A percentile compares a stretch with the other conserved stretches of the same genome.
These are phyloP conservation scores for Chrysemys picta DNA, from an alignment of 2,113 vertebrate species.

Conservation along the genomic window DNA sequence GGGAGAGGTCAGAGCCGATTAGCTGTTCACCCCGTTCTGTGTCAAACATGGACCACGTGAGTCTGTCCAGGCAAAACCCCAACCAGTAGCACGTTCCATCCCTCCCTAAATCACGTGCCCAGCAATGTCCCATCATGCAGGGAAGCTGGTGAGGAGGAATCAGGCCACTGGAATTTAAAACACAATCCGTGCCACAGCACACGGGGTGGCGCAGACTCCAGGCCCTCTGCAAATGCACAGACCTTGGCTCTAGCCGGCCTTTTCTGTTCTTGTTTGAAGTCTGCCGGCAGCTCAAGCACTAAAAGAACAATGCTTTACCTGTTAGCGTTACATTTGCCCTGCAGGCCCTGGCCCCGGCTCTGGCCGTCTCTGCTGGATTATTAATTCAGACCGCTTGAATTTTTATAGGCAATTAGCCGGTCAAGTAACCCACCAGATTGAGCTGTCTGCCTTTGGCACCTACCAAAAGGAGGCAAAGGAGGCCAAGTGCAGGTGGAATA, in stretches of 20 bases:
- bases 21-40: not conserved
- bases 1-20: not conserved
- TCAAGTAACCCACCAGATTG: not conserved
- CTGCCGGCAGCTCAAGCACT: not conserved
- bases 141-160: not conserved
- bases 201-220: not conserved
- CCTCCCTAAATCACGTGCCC: not conserved
- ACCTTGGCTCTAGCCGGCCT: not conserved
- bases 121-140: not conserved
- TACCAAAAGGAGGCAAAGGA: not conserved
- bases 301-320: not conserved
- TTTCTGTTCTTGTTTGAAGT: not conserved
- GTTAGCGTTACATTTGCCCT: not conserved
- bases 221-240: not conserved
- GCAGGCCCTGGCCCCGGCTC: not conserved
- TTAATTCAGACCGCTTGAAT: not conserved
- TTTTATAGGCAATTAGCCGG: not conserved
- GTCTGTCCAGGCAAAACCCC: not conserved
- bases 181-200: not conserved
- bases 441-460: not conserved
- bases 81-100: not conserved
- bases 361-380: not conserved
- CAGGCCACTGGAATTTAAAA: not conserved
- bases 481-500: not conserved
- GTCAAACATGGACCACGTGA: not conserved